Conservation (phyloP, 2,797 vertebrate species). For the Artibeus jamaicensis region DNA sequence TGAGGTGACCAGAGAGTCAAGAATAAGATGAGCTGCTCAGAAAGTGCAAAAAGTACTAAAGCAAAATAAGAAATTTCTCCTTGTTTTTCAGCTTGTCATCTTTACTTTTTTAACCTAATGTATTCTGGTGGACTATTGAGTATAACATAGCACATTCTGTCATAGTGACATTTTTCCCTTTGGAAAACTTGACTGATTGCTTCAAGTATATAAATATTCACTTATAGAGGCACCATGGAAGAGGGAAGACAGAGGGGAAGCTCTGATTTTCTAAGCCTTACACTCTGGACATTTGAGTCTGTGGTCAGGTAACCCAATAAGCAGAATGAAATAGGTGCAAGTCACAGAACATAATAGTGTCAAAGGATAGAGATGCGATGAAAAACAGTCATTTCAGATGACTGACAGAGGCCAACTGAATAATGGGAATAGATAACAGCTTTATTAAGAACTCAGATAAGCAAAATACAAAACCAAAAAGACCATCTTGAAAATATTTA, state of each 20-base stretch:
- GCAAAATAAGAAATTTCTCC: slow-evolving; percentile 27
- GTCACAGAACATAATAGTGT: background rate
- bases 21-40: slow-evolving; percentile 26
- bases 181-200: slow-evolving; percentile 52
- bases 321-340: background rate
- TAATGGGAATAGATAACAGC: background rate
- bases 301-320: background rate
- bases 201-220: background rate
- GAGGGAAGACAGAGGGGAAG: background rate
- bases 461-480: background rate
- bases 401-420: background rate
- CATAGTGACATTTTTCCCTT: slow-evolving; percentile 43
- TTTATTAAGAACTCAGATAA: background rate
- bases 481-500: background rate
- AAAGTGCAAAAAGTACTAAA: slow-evolving; percentile 35
- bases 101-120: slow-evolving; percentile 47
- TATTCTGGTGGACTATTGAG: background rate
- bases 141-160: slow-evolving; percentile 41
- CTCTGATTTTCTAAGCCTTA: slow-evolving; percentile 2
- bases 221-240: slow-evolving; percentile 25
- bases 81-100: slow-evolving; percentile 40
- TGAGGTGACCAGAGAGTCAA: slow-evolving; percentile 41
- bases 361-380: background rate
- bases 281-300: background rate
- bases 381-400: background rate